These are phyloP conservation scores for Crenichthys baileyi DNA, from an alignment of 2,797 vertebrate genomes.

Conservation along the genomic window DNA sequence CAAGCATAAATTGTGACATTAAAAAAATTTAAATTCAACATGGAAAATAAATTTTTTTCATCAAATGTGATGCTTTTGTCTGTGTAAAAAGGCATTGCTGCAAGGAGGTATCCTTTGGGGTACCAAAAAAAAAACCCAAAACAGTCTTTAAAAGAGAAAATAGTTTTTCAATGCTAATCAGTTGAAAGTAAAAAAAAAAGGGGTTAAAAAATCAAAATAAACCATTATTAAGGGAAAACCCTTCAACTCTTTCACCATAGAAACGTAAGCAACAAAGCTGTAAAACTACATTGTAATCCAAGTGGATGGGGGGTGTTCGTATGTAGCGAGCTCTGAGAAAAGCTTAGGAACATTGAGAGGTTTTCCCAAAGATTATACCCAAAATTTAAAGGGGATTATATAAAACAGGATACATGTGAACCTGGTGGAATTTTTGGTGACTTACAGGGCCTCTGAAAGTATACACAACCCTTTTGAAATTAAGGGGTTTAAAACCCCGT, in stretches of 20 bases:
- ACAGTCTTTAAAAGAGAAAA: not conserved
- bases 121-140: not conserved
- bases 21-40: too few species aligned
- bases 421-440: not conserved
- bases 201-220: too few species aligned
- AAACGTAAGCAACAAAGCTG: not conserved
- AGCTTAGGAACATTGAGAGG: not conserved
- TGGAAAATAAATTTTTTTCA: not conserved
- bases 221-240: not conserved
- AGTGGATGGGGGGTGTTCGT: not conserved
- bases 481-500: too few species aligned
- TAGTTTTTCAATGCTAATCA: not conserved
- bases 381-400: not conserved
- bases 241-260: too few species aligned
- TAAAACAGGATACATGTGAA: not conserved
- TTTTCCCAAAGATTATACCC: not conserved
- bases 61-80: not conserved
- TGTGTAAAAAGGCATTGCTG: not conserved
- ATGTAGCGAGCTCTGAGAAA: not conserved
- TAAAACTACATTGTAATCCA: not conserved
- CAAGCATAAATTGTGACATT: not conserved
- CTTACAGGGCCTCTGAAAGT: not conserved
- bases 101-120: too few species aligned
- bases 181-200: not conserved
- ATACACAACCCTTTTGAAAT: not conserved